A percentile compares a stretch with the other conserved stretches of the same genome.
Conservation (phyloP, 2,797 vertebrate genomes). For the Synaphobranchus kaupii region DNA sequence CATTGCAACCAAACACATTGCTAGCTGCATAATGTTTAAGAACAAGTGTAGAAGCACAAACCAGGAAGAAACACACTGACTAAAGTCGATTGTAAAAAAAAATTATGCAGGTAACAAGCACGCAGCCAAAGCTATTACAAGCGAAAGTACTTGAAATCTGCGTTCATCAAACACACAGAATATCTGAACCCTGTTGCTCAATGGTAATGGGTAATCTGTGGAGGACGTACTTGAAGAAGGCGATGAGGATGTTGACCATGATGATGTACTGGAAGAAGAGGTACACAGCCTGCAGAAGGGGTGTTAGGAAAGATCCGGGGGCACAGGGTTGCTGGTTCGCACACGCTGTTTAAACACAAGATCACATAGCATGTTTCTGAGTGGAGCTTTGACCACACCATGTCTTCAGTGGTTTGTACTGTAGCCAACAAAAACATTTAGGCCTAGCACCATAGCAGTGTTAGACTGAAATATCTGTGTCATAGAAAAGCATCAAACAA, state of each 20-base stretch:
- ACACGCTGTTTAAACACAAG: conserved; percentile 77
- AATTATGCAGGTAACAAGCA: background rate
- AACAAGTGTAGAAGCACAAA: background rate
- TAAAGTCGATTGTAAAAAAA: background rate
- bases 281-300: conserved; percentile 93
- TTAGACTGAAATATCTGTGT: no score
- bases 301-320: conserved; percentile 86
- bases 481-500: no score
- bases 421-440: no score
- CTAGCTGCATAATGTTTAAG: background rate
- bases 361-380: conserved; percentile 13
- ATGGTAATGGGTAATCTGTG: background rate
- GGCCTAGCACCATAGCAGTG: no score
- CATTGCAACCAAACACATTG: background rate
- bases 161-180: background rate
- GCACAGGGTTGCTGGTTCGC: conserved; percentile 71
- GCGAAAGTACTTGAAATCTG: background rate
- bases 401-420: no score
- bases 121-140: background rate
- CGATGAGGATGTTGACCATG: conserved; percentile 97
- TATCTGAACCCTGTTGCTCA: background rate
- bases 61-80: background rate
- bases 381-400: background rate
- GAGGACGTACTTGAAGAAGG: conserved; percentile 91
- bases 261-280: conserved; percentile 98